A percentile compares a stretch with the other conserved stretches of the same genome.
Conservation (phyloP, 2,888 invertebrate species). For the Cyrtodaria siliqua region DNA sequence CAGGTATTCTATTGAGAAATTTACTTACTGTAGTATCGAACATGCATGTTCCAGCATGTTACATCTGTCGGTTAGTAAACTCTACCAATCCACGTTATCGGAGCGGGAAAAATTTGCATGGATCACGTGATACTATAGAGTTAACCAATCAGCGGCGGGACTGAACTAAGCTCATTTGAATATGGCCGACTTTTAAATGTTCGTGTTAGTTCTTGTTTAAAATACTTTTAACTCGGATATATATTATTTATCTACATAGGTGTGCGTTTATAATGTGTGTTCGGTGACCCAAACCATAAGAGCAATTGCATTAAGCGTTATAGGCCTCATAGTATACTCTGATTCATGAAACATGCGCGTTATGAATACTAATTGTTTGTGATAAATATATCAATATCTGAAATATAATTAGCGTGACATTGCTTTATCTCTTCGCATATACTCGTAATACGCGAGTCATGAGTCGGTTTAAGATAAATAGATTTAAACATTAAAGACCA, state of each 20-base stretch:
- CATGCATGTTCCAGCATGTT: slow-evolving; percentile 58
- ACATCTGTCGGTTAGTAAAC: slow-evolving; percentile 54
- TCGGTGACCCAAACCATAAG: slow-evolving; percentile 31
- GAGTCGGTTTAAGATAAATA: too few species aligned
- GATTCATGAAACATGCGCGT: not conserved
- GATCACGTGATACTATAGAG: slow-evolving; percentile 30
- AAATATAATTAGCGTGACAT: too few species aligned
- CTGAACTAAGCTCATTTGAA: slow-evolving; percentile 60
- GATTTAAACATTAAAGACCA: too few species aligned
- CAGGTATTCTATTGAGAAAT: slow-evolving; percentile 45
- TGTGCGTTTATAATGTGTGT: not conserved
- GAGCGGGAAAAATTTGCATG: slow-evolving; percentile 72
- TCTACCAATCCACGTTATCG: slow-evolving; percentile 63
- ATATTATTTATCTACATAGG: slow-evolving; percentile 41
- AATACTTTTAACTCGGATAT: slow-evolving; percentile 30
- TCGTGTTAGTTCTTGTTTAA: slow-evolving; percentile 18
- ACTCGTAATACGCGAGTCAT: too few species aligned
- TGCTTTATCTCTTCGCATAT: too few species aligned
- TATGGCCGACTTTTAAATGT: slow-evolving; percentile 31
- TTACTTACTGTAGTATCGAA: slow-evolving; percentile 37
- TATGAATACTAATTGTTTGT: slow-evolving; percentile 12
- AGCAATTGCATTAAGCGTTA: slow-evolving; percentile 26
- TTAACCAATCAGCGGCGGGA: slow-evolving; percentile 52
- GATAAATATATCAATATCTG: too few species aligned
- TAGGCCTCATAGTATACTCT: slow-evolving; percentile 27